Percentiles rank a stretch among this genome's conserved stretches.
Conservation (phyloP, 2,888 invertebrate species). For the Ophion ventricosus region DNA sequence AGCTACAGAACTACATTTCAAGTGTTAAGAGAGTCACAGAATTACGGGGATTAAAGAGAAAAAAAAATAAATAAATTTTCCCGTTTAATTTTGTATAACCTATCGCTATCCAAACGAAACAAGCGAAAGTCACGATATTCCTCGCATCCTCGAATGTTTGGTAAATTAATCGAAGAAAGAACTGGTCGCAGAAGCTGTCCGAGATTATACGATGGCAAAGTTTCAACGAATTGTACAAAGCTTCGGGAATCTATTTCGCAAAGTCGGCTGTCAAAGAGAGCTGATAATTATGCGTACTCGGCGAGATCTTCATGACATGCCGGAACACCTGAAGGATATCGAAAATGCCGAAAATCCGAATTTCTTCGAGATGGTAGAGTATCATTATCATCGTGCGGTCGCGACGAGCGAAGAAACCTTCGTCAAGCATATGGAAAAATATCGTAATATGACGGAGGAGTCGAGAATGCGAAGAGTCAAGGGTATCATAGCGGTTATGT, state of each 20-base stretch:
- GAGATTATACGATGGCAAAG: slow-evolving; percentile 15
- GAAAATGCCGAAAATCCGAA: slow-evolving; percentile 83
- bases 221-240: slow-evolving; percentile 3
- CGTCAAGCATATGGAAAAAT: slow-evolving; percentile 57
- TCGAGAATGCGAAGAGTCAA: slow-evolving; percentile 86
- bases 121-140: slow-evolving; percentile 29
- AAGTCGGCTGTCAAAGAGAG: background rate
- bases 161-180: background rate
- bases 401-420: slow-evolving; percentile 83
- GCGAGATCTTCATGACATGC: slow-evolving; percentile 78
- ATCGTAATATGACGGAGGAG: slow-evolving; percentile 84
- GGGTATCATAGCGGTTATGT: slow-evolving; percentile 88
- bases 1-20: slow-evolving; percentile 54
- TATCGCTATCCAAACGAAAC: slow-evolving; percentile 11
- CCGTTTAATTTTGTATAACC: background rate
- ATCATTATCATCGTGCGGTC: slow-evolving; percentile 88
- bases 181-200: background rate
- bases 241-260: slow-evolving; percentile 7
- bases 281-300: background rate
- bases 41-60: slow-evolving; percentile 53
- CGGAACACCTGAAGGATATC: slow-evolving; percentile 80
- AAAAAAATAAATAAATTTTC: slow-evolving; percentile 12
- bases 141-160: background rate
- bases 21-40: slow-evolving; percentile 53
- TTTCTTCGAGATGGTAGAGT: slow-evolving; percentile 88